These are phyloP conservation scores for Erpobdella octoculata DNA, from an alignment of 2,888 invertebrate genomes.

Conservation along the genomic window DNA sequence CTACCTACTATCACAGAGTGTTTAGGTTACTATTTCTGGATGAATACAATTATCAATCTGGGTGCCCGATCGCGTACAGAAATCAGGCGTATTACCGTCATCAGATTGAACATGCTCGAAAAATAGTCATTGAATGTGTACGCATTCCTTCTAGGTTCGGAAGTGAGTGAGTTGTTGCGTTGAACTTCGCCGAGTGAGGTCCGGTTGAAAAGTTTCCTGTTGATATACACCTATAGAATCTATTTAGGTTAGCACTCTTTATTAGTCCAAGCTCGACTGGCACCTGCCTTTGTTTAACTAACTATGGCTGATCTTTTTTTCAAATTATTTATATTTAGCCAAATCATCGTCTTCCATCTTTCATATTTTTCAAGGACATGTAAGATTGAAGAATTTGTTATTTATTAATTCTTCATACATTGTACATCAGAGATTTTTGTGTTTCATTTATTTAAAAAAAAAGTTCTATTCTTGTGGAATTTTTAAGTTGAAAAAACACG, in stretches of 20 bases:
- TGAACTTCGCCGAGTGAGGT: background rate
- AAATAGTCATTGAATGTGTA: background rate
- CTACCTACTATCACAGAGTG: too few relatives aligned
- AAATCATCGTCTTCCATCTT: background rate
- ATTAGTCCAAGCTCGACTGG: background rate
- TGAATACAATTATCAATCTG: too few relatives aligned
- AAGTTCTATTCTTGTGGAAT: too few relatives aligned
- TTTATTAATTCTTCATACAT: too few relatives aligned
- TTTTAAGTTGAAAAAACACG: too few relatives aligned
- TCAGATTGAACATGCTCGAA: background rate
- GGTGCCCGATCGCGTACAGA: background rate
- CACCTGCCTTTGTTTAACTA: background rate
- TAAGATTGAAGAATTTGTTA: too few relatives aligned
- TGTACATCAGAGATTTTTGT: too few relatives aligned
- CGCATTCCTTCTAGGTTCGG: background rate
- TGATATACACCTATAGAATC: background rate
- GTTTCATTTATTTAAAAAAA: too few relatives aligned
- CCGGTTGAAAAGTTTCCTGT: background rate
- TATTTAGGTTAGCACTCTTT: background rate
- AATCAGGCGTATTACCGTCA: background rate
- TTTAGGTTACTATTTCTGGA: background rate
- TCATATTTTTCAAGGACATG: too few relatives aligned
- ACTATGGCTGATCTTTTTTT: background rate
- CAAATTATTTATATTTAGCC: background rate
- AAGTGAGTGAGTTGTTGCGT: background rate